Evolutionary conservation across 2,113 vertebrate genomes (phyloP).

Genomic region (Eudyptes chrysolophus): DNA sequence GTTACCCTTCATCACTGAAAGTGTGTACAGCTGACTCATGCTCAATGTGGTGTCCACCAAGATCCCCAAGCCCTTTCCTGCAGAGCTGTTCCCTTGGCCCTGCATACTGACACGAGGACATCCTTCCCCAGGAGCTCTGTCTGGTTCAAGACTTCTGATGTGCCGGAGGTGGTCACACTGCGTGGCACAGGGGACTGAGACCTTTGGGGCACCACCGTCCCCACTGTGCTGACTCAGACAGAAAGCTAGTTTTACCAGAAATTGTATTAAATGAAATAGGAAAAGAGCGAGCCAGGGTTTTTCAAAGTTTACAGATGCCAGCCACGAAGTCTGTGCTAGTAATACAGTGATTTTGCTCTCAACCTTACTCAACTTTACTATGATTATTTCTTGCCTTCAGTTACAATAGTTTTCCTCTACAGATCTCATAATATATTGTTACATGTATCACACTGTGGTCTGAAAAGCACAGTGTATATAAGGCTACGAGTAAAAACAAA

Average conservation of each 20-base stretch:
- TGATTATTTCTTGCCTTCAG: background rate
- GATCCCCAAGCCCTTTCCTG: background rate
- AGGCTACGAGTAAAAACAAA: background rate
- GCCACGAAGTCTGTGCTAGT: background rate
- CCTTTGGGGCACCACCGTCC: background rate
- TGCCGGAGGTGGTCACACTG: background rate
- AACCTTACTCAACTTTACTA: background rate
- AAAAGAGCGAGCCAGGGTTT: background rate
- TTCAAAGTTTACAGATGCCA: background rate
- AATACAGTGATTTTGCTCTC: background rate
- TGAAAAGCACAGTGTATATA: background rate
- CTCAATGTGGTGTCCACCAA: background rate
- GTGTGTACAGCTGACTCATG: background rate
- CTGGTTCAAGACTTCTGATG: background rate
- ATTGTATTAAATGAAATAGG: background rate
- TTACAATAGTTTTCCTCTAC: background rate
- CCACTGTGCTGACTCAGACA: background rate
- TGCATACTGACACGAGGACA: background rate
- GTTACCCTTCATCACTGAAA: background rate
- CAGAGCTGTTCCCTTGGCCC: background rate
- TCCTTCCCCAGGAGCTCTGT: background rate
- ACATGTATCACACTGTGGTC: background rate
- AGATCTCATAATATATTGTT: background rate
- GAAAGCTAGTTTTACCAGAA: background rate
- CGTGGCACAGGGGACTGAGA: background rate